A percentile compares a stretch with the other conserved stretches of the same genome.
phyloP scores from a whole-genome alignment of 2,888 invertebrate species.

The Agonum fuliginosum region DNA sequence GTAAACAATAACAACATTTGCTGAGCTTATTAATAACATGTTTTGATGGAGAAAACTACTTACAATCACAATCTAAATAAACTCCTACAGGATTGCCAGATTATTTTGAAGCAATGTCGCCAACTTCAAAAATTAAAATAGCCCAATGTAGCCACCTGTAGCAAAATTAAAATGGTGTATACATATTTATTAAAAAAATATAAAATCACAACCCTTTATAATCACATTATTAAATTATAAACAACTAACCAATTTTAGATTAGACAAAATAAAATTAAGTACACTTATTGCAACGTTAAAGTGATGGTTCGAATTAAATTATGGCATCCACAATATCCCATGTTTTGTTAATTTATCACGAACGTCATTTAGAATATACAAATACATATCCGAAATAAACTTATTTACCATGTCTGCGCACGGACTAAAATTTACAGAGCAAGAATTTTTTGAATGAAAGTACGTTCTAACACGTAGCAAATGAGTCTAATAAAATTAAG shows the following conservation, averaged over 20 bases:
- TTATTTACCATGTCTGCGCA: not conserved
- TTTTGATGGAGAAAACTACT: too few relatives aligned
- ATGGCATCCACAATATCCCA: not conserved
- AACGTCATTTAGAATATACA: not conserved
- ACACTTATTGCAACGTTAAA: not conserved
- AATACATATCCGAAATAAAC: not conserved
- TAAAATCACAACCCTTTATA: not conserved
- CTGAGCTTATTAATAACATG: too few relatives aligned
- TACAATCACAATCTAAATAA: too few relatives aligned
- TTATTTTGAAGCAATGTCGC: not conserved
- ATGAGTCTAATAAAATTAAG: not conserved
- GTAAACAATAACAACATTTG: too few relatives aligned
- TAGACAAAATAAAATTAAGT: not conserved
- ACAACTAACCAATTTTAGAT: not conserved
- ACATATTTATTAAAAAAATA: not conserved
- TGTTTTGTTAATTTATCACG: not conserved
- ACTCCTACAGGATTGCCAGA: not conserved
- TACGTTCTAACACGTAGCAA: not conserved
- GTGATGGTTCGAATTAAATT: too few relatives aligned
- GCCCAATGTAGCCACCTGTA: not conserved
- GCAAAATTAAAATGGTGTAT: not conserved
- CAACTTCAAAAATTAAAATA: not conserved
- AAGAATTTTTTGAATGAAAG: not conserved
- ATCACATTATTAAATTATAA: not conserved
- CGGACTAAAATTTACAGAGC: not conserved